Percentiles rank a stretch among this genome's conserved stretches.
Evolutionary conservation across 1,140 invertebrate species (phyloP).

Genomic region (Pseudoatta argentina): DNA sequence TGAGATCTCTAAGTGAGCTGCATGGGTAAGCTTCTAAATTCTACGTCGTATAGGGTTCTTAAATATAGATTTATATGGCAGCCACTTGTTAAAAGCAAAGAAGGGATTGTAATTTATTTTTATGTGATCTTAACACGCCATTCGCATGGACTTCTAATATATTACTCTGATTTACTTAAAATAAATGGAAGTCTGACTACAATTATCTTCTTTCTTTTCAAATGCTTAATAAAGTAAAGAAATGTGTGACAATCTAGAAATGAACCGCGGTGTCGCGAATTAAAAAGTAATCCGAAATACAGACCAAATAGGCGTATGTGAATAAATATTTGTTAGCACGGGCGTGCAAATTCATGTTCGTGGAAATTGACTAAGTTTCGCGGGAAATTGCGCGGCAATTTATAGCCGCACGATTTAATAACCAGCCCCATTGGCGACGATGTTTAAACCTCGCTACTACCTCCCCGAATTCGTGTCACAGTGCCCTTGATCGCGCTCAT

Average conservation of each 20-base stretch:
- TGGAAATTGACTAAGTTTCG: conserved; percentile 76
- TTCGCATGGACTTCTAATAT: not conserved
- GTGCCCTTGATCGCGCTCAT: conserved; percentile 55
- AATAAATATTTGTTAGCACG: conserved; percentile 62
- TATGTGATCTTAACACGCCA: not conserved
- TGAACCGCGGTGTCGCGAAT: not conserved
- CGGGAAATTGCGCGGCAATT: conserved; percentile 69
- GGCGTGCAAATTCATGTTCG: conserved; percentile 54
- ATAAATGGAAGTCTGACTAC: not conserved
- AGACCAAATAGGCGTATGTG: conserved; percentile 18
- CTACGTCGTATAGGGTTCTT: not conserved
- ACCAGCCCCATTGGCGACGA: conserved; percentile 54
- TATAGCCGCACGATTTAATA: conserved; percentile 73
- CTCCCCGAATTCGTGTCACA: conserved; percentile 25
- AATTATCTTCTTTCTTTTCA: not conserved
- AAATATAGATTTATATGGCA: not conserved
- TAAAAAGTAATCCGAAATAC: conserved; percentile 30
- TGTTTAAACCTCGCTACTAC: conserved; percentile 38
- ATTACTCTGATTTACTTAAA: not conserved
- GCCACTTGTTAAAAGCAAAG: not conserved
- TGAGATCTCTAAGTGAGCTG: not conserved
- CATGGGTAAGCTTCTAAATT: not conserved
- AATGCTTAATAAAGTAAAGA: not conserved
- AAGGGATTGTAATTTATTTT: not conserved
- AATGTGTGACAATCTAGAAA: not conserved